Evolutionary conservation across 2,113 vertebrate species (phyloP).

Genomic region (Stictonetta naevosa): DNA sequence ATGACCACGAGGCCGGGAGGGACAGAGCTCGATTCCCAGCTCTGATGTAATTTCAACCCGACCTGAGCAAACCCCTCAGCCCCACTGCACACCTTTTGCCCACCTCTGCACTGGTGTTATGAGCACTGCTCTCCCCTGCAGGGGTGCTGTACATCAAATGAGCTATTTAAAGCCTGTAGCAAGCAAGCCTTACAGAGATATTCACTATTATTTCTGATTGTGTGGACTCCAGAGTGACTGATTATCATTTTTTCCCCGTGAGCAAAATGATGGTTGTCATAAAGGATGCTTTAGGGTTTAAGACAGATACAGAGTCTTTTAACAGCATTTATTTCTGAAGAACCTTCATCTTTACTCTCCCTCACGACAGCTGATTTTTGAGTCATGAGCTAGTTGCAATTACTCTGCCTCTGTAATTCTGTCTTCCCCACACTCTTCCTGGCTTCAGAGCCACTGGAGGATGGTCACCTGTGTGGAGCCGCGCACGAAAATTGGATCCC

Average conservation of each 20-base stretch:
- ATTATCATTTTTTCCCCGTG: slow-evolving; percentile 42
- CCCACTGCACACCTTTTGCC: background rate
- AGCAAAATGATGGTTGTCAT: slow-evolving; percentile 56
- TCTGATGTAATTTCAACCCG: background rate
- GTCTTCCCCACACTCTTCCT: slow-evolving; percentile 60
- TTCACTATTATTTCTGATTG: slow-evolving; percentile 29
- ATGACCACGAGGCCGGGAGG: background rate
- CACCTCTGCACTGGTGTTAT: background rate
- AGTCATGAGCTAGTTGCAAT: slow-evolving; percentile 61
- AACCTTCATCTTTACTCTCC: slow-evolving; percentile 43
- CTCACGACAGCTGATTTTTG: slow-evolving; percentile 52
- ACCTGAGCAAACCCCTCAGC: background rate
- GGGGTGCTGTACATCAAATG: accelerated
- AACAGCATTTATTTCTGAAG: slow-evolving; percentile 54
- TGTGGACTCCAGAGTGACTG: background rate
- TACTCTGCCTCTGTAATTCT: slow-evolving; percentile 64
- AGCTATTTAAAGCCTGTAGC: background rate
- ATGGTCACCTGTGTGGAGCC: slow-evolving; percentile 56
- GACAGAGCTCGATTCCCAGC: background rate
- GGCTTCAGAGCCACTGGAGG: slow-evolving; percentile 30
- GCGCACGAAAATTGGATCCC: slow-evolving; percentile 58
- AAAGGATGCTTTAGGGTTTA: slow-evolving; percentile 33
- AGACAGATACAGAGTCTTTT: slow-evolving; percentile 46
- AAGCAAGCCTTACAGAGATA: slow-evolving; percentile 20
- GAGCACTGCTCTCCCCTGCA: background rate